Conservation (phyloP, 2,797 vertebrate genomes). For the Salmo trutta region DNA sequence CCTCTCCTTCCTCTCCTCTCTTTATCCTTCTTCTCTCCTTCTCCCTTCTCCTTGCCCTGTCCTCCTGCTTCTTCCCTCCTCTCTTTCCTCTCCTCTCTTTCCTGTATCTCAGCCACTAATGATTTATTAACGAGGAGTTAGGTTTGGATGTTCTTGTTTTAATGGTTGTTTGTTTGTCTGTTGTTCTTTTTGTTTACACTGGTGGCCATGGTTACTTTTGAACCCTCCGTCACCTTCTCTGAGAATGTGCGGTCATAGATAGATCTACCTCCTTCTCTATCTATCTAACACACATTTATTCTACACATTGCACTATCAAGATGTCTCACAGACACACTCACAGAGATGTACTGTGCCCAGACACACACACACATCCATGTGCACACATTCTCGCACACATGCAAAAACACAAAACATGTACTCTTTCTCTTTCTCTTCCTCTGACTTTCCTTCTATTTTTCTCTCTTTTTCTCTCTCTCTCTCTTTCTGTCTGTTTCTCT, state of each 20-base stretch:
- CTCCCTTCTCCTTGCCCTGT: too few relatives aligned
- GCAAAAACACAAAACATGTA: too few relatives aligned
- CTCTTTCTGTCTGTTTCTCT: too few relatives aligned
- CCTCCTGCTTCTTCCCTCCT: not conserved
- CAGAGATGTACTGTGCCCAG: not conserved
- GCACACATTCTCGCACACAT: not conserved
- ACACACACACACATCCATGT: constrained; percentile 15
- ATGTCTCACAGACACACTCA: constrained; percentile 8
- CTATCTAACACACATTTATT: not conserved
- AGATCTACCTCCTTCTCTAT: too few relatives aligned
- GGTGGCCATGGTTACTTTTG: not conserved
- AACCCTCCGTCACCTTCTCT: not conserved
- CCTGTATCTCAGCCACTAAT: not conserved
- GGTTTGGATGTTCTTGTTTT: constrained; percentile 2
- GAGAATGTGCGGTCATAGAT: too few relatives aligned
- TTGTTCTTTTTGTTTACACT: constrained; percentile 13
- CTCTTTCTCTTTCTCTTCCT: not conserved
- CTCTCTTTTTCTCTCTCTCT: too few relatives aligned
- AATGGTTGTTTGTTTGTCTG: constrained; percentile 37
- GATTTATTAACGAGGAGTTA: constrained; percentile 28
- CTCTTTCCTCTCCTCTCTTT: not conserved
- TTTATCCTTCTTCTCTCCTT: not conserved
- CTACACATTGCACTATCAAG: not conserved
- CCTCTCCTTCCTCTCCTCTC: too few relatives aligned
- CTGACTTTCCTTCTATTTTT: too few relatives aligned